phyloP scores from a whole-genome alignment of 2,113 vertebrate species.

The Peucedramus taeniatus region DNA sequence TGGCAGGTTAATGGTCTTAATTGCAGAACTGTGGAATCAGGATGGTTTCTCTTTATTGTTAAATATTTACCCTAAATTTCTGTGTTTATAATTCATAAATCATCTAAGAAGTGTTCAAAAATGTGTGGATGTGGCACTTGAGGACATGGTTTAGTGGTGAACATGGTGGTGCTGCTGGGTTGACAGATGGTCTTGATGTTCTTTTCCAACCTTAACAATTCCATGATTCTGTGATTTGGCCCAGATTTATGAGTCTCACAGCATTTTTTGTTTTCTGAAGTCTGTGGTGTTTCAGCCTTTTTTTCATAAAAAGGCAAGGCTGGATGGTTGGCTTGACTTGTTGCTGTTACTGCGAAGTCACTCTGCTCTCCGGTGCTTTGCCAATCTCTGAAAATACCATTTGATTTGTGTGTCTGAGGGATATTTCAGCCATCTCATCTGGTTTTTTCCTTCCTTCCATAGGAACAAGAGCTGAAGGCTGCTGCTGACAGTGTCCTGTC shows the following conservation, averaged over 20 bases:
- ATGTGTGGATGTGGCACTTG: background rate
- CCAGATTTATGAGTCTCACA: background rate
- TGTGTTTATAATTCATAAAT: background rate
- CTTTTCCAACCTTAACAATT: background rate
- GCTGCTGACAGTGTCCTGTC: constrained; percentile 89
- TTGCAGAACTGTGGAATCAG: accelerated
- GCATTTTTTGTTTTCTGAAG: background rate
- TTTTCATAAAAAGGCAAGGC: background rate
- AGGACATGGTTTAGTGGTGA: background rate
- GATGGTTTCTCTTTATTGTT: background rate
- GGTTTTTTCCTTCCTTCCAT: background rate
- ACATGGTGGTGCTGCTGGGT: background rate
- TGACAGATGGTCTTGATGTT: background rate
- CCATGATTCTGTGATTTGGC: background rate
- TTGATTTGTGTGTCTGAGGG: accelerated
- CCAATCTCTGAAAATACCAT: background rate
- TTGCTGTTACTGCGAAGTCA: background rate
- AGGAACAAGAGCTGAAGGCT: constrained; percentile 91
- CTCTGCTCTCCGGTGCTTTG: background rate
- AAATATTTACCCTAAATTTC: background rate
- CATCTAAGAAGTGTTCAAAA: background rate
- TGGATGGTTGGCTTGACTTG: background rate
- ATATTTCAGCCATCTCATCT: background rate
- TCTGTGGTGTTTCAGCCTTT: background rate
- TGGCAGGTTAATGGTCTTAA: background rate